Base-by-base conservation (phyloP, 2,888 invertebrate species). In the Entomobrya multifasciata region DNA sequence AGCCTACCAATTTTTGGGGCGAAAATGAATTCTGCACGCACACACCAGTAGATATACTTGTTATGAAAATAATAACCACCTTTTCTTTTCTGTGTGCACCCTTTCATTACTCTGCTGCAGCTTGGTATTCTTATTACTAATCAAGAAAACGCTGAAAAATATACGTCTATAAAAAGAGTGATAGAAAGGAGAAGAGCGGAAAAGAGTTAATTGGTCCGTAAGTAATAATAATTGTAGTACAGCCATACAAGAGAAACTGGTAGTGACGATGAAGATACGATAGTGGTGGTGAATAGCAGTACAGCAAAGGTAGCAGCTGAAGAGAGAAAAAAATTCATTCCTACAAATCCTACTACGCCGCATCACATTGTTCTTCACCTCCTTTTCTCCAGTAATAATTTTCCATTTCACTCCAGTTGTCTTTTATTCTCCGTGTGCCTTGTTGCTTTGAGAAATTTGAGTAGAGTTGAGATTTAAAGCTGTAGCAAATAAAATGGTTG, bases 121-220 rank as follows among this genome's bases (percentile, higher is more conserved):
- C 52, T 17, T 52, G 4, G 4, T 17, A 52, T 17, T 17, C 4
- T 52, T 17, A 4, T 52, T 17, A 52, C 13, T 4, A 52, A 52
- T 17, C 15, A 17, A 52, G 52, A 44, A 22, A n/a, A 36, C 5
- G 36, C 10, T 5, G 55, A 55, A 55, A 22, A 55, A 55, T 17
- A n/a, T 2, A 22, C 36, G 36, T 36, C 36, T 36, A 22, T 17
- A 55, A 22, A 55, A 22, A 4, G 22, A 30, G 8, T n/a, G 60
- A 30, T 30, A 8, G 15, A 30, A 4, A 13, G 27, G 20, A 60
- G 1, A 30, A n/a, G n/a, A n/a, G n/a, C 49, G 2, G n/a, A 49
- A 15, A n/a, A 15, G 15, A 25, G 74, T 82, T 82, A 82, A 82
- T 72, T 82, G 82, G 82, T 74, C 60, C 82, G 74, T 82, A 60